Conservation (phyloP, 2,888 invertebrate genomes). For the Hybos culiciformis region DNA sequence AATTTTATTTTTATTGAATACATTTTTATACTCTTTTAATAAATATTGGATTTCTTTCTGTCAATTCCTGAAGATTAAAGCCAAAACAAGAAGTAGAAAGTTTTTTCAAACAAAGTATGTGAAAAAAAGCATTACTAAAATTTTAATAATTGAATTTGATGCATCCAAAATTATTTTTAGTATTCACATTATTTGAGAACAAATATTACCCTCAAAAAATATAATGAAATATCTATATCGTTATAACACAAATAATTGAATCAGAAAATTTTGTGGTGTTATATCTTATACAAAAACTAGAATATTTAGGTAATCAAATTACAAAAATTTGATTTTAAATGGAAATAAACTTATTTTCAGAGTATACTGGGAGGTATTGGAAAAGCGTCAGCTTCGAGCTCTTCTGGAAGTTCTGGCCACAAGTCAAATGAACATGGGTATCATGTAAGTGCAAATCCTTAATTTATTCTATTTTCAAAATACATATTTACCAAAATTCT, state of each 20-base stretch:
- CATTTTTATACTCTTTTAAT: too few relatives aligned
- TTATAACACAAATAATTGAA: neutral
- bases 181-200: too few relatives aligned
- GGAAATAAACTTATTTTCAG: conserved; percentile 10
- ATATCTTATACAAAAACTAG: neutral
- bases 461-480: neutral
- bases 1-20: too few relatives aligned
- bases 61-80: too few relatives aligned
- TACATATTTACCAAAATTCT: neutral
- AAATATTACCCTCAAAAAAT: too few relatives aligned
- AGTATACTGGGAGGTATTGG: conserved; percentile 30
- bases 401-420: conserved; percentile 29
- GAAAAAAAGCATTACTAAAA: too few relatives aligned
- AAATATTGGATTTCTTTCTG: too few relatives aligned
- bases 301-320: neutral
- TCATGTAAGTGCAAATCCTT: conserved; percentile 9
- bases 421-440: conserved; percentile 14
- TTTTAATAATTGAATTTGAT: too few relatives aligned
- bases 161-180: too few relatives aligned
- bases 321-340: neutral
- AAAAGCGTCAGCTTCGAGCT: conserved; percentile 33
- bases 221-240: neutral
- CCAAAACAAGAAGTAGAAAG: too few relatives aligned
- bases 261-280: neutral
- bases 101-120: too few relatives aligned